Conservation (phyloP, 2,888 invertebrate species). For the Habrosyne pyritoides region DNA sequence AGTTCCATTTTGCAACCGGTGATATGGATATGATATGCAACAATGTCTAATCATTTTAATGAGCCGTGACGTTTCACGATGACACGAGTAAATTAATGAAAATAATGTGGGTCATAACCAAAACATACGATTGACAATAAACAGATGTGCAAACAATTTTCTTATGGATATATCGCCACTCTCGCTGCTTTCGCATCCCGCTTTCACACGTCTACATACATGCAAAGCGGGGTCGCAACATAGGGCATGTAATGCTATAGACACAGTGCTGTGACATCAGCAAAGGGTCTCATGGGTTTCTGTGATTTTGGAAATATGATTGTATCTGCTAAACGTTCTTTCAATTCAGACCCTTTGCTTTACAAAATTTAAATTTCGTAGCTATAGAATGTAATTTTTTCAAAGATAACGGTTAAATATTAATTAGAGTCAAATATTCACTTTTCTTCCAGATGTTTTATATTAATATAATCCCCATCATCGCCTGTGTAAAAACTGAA, state of each 20-base stretch:
- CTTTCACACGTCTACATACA: conserved; percentile 53
- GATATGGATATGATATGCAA: conserved; percentile 22
- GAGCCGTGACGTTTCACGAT: conserved; percentile 21
- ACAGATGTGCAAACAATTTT: conserved; percentile 84
- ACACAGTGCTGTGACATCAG: conserved; percentile 47
- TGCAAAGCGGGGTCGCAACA: conserved; percentile 53
- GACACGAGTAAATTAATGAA: conserved; percentile 58
- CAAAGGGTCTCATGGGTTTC: conserved; percentile 62
- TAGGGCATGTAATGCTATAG: conserved; percentile 45
- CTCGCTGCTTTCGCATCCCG: conserved; percentile 47
- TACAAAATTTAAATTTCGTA: conserved; percentile 52
- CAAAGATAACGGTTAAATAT: neutral
- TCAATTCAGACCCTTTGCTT: conserved; percentile 73
- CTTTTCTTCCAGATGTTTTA: neutral
- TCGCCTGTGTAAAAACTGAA: conserved; percentile 3
- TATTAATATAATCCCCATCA: neutral
- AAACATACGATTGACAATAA: conserved; percentile 46
- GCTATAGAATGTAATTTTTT: neutral
- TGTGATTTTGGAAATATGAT: conserved; percentile 17
- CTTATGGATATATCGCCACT: conserved; percentile 57
- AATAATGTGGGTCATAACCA: conserved; percentile 47
- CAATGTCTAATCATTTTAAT: conserved; percentile 12
- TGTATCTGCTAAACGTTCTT: conserved; percentile 27
- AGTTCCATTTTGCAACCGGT: conserved; percentile 45
- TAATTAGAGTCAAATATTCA: neutral